phyloP scores from a whole-genome alignment of 2,797 vertebrate species.

The Leptodactylus fallax region DNA sequence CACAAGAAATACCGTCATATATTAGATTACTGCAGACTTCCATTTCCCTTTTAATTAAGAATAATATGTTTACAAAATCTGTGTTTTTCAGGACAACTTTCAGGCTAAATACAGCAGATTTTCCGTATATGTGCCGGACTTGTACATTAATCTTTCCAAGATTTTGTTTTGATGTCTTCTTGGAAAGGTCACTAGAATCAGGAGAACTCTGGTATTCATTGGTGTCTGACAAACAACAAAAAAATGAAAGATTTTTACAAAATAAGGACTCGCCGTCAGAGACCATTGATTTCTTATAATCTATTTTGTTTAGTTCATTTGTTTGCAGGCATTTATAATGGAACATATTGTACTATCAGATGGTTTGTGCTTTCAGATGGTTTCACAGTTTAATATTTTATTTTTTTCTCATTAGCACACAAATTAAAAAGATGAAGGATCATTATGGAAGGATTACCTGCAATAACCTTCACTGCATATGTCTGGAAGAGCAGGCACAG shows the following conservation, averaged over 20 bases:
- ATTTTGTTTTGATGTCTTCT: conserved; percentile 27
- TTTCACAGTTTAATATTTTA: background rate
- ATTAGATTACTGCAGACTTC: background rate
- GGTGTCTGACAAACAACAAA: conserved; percentile 16
- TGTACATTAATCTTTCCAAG: conserved; percentile 49
- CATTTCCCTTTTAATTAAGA: background rate
- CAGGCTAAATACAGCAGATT: background rate
- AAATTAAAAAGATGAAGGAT: background rate
- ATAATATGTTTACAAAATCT: conserved; percentile 18
- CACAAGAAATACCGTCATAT: background rate
- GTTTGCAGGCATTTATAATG: background rate
- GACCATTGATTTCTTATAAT: conserved; percentile 37
- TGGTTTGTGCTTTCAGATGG: background rate
- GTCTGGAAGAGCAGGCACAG: background rate
- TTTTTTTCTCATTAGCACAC: background rate
- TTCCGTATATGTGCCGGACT: background rate
- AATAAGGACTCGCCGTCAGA: conserved; percentile 25
- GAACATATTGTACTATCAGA: conserved; percentile 3
- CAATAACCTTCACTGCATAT: no score
- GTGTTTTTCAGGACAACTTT: background rate
- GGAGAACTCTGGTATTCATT: conserved; percentile 27
- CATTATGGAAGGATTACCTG: no score
- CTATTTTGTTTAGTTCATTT: background rate
- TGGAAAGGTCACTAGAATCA: conserved; percentile 47
- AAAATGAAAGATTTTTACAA: conserved; percentile 17